phyloP scores from a whole-genome alignment of 2,797 vertebrate genomes.

The Okamejei kenojei region DNA sequence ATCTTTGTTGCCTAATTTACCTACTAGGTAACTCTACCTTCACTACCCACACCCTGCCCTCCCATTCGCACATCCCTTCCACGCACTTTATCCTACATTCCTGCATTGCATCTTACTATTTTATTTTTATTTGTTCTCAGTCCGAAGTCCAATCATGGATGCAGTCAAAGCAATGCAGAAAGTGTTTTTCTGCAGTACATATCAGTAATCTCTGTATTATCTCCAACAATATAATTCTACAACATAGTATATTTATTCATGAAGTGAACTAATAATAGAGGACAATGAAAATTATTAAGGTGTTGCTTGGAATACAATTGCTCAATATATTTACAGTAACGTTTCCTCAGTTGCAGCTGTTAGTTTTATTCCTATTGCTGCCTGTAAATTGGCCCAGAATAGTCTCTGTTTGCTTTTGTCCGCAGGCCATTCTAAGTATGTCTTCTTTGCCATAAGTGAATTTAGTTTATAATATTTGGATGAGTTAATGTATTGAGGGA shows the following conservation, averaged over 20 bases:
- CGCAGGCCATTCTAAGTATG: conserved; percentile 78
- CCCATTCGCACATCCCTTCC: no score
- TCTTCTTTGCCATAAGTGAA: conserved; percentile 69
- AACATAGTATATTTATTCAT: not conserved
- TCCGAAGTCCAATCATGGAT: not conserved
- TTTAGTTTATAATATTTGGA: conserved; percentile 74
- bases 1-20: no score
- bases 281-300: not conserved
- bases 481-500: conserved; percentile 70
- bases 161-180: no score
- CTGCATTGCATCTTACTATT: not conserved
- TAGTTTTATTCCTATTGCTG: conserved; percentile 60
- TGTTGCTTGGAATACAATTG: not conserved
- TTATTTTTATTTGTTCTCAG: not conserved
- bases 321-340: not conserved
- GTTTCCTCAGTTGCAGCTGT: conserved; percentile 33
- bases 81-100: not conserved
- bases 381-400: conserved; percentile 76
- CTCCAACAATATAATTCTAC: not conserved
- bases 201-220: no score
- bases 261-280: not conserved
- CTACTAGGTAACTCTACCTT: not conserved
- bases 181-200: not conserved
- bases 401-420: conserved; percentile 70
- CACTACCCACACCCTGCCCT: not conserved